Evolutionary conservation across 2,113 vertebrate species (phyloP), one percentile per base, ranked within the genome.

Genomic region (Hassar affinis): DNA sequence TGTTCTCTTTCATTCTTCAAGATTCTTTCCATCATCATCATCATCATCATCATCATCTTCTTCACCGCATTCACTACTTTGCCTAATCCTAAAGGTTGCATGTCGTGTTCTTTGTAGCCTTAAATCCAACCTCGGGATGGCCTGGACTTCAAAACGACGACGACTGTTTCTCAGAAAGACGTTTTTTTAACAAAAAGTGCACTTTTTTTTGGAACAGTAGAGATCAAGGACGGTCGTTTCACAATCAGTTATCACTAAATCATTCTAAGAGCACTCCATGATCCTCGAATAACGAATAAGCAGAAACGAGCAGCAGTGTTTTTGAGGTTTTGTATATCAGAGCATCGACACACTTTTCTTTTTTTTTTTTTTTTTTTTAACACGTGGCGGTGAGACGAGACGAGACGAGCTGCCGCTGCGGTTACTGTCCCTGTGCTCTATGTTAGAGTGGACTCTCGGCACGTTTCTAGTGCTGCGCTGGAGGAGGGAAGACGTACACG

Each of bases 371-470:
- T 42, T 42, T 42, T 42, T 42, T 42, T 42, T 42, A 42, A 42
- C 38, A 42, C 38, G 38, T 42, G 38, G 2, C 6, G 30, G 90
- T 91, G 38, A 3, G 38, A 6, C 6, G 38, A 6, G 38, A 42
- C 38, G 6, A 89, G 91, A 90, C 86, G 89, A 87, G 90, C 87
- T 92, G 93, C 94, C 90, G 88, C 89, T 90, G 90, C 90, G 93
- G 95, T 87, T 87, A 82, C 85, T 61, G 84, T 93, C 91, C 91
- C 90, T 88, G 93, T 98, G 94, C 97, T 99, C 97, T 99, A 99
- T 94, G 96, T 99, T 99, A 99, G 98, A 99, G 97, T 97, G 94
- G 93, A 83, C 95, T 88, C 86, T 93, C 86, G 91, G 97, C 97
- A 96, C 97, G 76, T 96, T 97, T 93, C 88, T 86, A 85, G 96